Evolutionary conservation across 2,797 vertebrate genomes (phyloP), one percentile per base, ranked within the genome.

Genomic region (Mus spretus): DNA sequence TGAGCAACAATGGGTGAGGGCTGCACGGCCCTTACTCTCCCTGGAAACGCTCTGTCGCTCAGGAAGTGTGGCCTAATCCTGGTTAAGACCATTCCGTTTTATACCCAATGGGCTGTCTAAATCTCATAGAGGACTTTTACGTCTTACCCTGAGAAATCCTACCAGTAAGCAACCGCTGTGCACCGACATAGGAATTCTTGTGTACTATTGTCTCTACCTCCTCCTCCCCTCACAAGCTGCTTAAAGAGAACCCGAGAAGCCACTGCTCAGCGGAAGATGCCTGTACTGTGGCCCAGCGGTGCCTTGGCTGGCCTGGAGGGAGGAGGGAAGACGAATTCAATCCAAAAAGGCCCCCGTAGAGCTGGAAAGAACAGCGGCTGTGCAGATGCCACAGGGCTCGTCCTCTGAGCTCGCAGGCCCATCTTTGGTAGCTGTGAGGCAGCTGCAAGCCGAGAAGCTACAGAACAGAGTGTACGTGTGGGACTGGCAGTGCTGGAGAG

Each of bases 1-100:
- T 5, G 75, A 17, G n/a, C 70, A 70, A 63, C 83, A 95, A 15
- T 78, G 65, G 57, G 4, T 31, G 0, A 77, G 72, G 9, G 53
- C 89, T 61, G 31, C 40, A 0, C 5, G 44, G 85, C 20, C 0
- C 50, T 77, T 4, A 37, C 86, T 94, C 79, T 97, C 96, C 96
- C 93, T 90, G 93, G 92, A 94, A 95, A 97, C 50, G 3, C 82
- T n/a, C 93, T 34, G 61, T 77, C 90, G 90, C 82, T 82, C 95
- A 94, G 95, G 81, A 97, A 97, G 78, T 89, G 67, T 50, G 77
- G 37, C 88, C 94, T 96, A 88, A 96, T 95, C 93, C 84, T 77
- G 65, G 59, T 19, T 55, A 79, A 72, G 70, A 92, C 79, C 82
- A 90, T 82, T 89, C 57, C 81, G 26, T 92, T 97, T 91, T 67